Conservation (phyloP, 1,140 invertebrate genomes). For the Eupeodes corollae region DNA sequence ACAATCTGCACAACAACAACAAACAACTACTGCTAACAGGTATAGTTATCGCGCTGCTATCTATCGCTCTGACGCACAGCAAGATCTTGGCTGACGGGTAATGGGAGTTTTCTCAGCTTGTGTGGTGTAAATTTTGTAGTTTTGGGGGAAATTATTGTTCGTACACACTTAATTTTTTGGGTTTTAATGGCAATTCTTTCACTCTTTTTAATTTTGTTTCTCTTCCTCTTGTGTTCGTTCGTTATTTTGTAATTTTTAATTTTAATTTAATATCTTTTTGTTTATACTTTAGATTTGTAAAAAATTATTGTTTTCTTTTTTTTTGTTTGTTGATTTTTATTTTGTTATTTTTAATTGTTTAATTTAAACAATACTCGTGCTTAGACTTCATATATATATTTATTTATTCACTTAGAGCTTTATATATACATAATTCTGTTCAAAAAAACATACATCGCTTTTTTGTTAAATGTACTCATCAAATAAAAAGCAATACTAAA, state of each 20-base stretch:
- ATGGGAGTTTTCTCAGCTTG: constrained; percentile 67
- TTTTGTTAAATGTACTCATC: too few relatives aligned
- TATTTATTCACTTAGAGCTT: too few relatives aligned
- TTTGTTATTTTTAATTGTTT: too few relatives aligned
- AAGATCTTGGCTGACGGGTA: constrained; percentile 64
- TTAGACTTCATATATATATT: too few relatives aligned
- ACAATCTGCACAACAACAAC: constrained; percentile 17
- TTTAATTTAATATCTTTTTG: too few relatives aligned
- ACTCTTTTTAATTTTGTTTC: constrained; percentile 4
- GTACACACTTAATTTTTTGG: constrained; percentile 2
- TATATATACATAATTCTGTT: too few relatives aligned
- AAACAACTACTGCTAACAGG: constrained; percentile 51
- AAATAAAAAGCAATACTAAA: too few relatives aligned
- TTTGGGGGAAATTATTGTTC: background rate
- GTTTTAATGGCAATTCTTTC: background rate
- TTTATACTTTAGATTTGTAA: too few relatives aligned
- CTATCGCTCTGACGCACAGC: constrained; percentile 51
- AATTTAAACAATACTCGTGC: too few relatives aligned
- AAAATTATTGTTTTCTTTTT: too few relatives aligned
- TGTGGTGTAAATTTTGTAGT: constrained; percentile 47
- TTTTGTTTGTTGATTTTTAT: too few relatives aligned
- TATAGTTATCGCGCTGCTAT: constrained; percentile 69
- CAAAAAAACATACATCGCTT: too few relatives aligned
- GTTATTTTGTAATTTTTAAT: constrained; percentile 17
- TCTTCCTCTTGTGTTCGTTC: constrained; percentile 16